Evolutionary conservation across 2,797 vertebrate species (phyloP).

Genomic region (Poecilia velifera): DNA sequence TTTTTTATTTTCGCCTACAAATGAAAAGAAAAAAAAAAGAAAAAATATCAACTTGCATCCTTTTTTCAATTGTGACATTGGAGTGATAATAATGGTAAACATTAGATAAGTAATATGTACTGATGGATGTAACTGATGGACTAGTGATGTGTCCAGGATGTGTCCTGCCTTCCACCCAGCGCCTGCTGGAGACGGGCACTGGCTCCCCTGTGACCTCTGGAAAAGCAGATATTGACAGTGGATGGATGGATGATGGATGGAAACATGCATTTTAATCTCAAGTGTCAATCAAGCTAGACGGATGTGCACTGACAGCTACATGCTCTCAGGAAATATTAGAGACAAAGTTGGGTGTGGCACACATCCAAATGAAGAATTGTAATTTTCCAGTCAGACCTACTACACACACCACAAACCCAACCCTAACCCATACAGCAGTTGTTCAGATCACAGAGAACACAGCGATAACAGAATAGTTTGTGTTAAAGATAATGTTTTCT

Average conservation of each 20-base stretch:
- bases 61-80: not conserved
- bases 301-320: not conserved
- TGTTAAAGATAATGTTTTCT: not conserved
- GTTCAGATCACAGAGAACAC: not conserved
- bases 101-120: not conserved
- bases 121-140: not conserved
- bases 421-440: not conserved
- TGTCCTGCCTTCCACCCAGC: not conserved
- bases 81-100: not conserved
- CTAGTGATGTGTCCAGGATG: not conserved
- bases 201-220: not conserved
- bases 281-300: not conserved
- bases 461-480: not conserved
- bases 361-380: not conserved
- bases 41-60: not conserved
- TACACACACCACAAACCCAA: not conserved
- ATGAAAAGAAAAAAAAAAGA: not conserved
- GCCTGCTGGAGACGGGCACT: not conserved
- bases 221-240: not conserved
- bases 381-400: not conserved
- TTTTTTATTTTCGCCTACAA: not conserved
- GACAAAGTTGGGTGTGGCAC: not conserved
- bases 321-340: not conserved
- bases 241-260: not conserved
- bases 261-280: constrained; percentile 1